phyloP scores from a whole-genome alignment of 2,888 invertebrate genomes.

The Julus scandinavius region DNA sequence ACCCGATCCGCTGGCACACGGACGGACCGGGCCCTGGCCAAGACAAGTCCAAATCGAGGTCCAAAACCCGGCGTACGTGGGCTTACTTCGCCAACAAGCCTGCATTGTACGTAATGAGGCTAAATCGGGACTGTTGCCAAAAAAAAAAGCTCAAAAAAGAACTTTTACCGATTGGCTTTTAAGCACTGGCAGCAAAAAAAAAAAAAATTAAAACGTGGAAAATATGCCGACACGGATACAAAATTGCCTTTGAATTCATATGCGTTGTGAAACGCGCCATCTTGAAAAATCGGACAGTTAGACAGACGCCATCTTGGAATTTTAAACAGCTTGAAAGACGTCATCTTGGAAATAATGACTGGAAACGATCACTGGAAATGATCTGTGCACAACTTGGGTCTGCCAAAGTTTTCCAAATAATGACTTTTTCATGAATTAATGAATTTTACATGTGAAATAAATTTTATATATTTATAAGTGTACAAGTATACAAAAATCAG shows the following conservation, averaged over 20 bases:
- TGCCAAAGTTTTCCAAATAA: no score
- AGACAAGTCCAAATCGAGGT: slow-evolving; percentile 27
- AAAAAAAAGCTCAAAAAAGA: not conserved
- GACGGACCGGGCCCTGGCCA: slow-evolving; percentile 21
- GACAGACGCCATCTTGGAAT: not conserved
- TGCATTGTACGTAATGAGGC: slow-evolving; percentile 27
- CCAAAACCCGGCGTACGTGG: slow-evolving; percentile 4
- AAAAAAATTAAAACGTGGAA: not conserved
- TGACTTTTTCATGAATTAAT: no score
- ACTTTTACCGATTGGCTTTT: not conserved
- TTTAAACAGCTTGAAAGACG: not conserved
- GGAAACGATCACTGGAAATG: no score
- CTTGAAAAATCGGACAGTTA: not conserved
- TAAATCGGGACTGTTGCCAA: slow-evolving; percentile 33
- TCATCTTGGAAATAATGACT: no score
- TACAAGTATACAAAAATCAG: no score
- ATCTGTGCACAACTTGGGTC: no score
- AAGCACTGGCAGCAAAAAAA: not conserved
- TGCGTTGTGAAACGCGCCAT: not conserved
- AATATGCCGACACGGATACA: slow-evolving; percentile 11
- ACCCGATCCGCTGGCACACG: slow-evolving; percentile 27
- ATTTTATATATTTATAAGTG: no score
- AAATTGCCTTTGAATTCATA: not conserved
- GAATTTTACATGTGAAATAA: no score
- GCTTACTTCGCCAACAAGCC: not conserved